phyloP scores from a whole-genome alignment of 2,113 vertebrate genomes.

The Cochlearius cochlearius region DNA sequence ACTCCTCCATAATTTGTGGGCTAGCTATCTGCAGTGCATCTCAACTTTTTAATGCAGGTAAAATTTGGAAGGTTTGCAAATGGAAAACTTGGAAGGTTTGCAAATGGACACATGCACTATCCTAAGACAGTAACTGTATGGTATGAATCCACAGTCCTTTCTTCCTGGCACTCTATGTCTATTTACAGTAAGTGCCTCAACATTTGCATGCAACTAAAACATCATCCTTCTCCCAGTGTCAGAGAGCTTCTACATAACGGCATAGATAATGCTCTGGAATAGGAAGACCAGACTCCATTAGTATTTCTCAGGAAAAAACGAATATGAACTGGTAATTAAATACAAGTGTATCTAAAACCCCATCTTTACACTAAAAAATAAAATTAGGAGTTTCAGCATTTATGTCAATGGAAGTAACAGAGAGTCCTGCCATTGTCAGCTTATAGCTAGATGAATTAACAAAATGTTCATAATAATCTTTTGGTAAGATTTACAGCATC shows the following conservation, averaged over 20 bases:
- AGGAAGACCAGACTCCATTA: background rate
- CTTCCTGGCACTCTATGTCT: background rate
- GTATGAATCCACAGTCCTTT: background rate
- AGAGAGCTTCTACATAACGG: background rate
- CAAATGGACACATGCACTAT: background rate
- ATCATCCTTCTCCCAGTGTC: fast-evolving
- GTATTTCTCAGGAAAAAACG: background rate
- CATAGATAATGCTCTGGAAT: background rate
- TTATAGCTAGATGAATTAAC: background rate
- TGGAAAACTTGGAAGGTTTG: background rate
- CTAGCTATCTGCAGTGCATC: background rate
- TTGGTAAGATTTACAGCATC: background rate
- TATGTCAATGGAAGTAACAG: background rate
- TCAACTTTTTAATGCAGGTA: no score
- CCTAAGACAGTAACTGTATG: background rate
- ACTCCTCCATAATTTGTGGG: background rate
- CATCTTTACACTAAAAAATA: background rate
- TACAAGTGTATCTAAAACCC: background rate
- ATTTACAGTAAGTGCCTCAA: background rate
- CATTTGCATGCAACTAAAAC: background rate
- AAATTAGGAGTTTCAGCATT: background rate
- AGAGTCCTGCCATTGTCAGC: background rate
- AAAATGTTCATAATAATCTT: background rate
- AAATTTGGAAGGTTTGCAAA: background rate
- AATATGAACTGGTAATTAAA: background rate